Base-by-base conservation (phyloP, 2,113 vertebrate genomes). In the Pica pica region DNA sequence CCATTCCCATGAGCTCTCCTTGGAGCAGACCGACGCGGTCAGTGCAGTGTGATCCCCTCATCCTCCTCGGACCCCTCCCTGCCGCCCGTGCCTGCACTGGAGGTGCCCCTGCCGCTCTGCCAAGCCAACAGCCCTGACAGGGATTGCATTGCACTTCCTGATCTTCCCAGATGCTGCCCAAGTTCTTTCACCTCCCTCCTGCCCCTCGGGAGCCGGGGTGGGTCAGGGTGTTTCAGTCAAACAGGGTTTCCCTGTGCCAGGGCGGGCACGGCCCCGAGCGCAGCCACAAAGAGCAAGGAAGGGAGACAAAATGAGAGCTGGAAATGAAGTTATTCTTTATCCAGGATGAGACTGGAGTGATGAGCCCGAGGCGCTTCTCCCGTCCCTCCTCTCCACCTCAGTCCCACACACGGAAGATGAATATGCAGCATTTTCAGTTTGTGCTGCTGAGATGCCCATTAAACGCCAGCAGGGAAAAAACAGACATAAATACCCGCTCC, bases 321-420 rank as follows among this genome's bases (percentile, higher is more conserved):
- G 78, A 95, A 96, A 96, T 95, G 89, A 95, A 96, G 91, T 88
- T 95, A 93, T 96, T 90, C 92, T 91, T 96, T 94, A 96, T 95
- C 93, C 90, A 97, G 89, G 90, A 95, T 24, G 37, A 88, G 94
- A 91, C 87, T 65, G 93, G 73, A 91, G 94, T 91, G 86, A 91
- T 2, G 30, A 96, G 93, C 91, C 87, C 0, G 6, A 86, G 94
- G 93, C 60, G 0, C 91, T 93, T 93, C 91, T 96, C 83, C 84
- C 56, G 67, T 88, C 83, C 57, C 59, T 94, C 65, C 78, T 94
- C 96, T 95, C 76, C 84, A 61, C 95, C 84, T 94, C 84, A 37
- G 30, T 59, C 71, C 91, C 76, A 79, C 90, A 91, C 92, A 91
- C 1, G 33, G 77, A 83, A 88, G 91, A 97, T 93, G 91, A 96